phyloP scores from a whole-genome alignment of 2,888 invertebrate genomes.

The Labia minor region DNA sequence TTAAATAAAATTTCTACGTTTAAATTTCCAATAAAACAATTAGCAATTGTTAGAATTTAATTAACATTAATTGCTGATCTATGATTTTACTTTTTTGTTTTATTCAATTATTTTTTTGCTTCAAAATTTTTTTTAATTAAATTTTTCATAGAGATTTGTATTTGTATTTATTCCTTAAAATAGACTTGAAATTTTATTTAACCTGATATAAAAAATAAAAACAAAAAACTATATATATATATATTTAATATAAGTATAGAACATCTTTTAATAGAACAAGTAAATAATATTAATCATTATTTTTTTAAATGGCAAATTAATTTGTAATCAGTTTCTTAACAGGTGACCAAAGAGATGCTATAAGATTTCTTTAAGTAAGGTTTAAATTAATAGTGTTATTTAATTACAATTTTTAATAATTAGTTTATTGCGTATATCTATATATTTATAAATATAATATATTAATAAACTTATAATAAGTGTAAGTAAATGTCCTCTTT shows the following conservation, averaged over 20 bases:
- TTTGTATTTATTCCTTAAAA: not conserved
- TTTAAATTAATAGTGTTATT: too few relatives aligned
- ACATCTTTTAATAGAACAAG: not conserved
- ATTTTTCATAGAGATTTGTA: not conserved
- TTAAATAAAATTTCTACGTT: conserved; percentile 3
- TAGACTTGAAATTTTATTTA: not conserved
- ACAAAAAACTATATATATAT: not conserved
- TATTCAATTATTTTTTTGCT: not conserved
- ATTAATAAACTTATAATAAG: too few relatives aligned
- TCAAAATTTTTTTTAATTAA: not conserved
- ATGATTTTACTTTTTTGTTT: not conserved
- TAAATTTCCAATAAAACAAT: not conserved
- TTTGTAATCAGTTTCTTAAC: too few relatives aligned
- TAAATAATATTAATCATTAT: not conserved
- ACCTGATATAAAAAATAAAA: not conserved
- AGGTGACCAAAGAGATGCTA: too few relatives aligned
- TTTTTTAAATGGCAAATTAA: not conserved
- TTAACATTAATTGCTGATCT: conserved; percentile 2
- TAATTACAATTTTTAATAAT: too few relatives aligned
- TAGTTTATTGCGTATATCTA: too few relatives aligned
- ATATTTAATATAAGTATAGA: conserved; percentile 3
- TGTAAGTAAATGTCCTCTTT: too few relatives aligned
- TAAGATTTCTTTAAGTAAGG: too few relatives aligned
- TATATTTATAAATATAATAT: too few relatives aligned
- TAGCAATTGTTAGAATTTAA: not conserved